phyloP scores from a whole-genome alignment of 2,797 vertebrate species.

The Pangasius mekongensis region DNA sequence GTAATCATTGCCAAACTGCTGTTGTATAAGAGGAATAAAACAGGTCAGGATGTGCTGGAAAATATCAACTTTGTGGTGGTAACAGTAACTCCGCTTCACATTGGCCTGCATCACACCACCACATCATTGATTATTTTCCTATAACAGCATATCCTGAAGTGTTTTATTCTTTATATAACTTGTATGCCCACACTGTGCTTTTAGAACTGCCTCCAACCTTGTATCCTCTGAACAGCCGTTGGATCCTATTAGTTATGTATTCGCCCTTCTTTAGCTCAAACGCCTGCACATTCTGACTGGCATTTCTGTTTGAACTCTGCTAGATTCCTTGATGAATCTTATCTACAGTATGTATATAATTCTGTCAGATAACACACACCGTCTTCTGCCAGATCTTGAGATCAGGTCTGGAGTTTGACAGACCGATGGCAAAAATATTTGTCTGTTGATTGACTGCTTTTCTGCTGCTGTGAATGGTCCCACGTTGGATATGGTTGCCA shows the following conservation, averaged over 20 bases:
- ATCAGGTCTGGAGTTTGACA: neutral
- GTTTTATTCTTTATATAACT: conserved; percentile 26
- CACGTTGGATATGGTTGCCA: neutral
- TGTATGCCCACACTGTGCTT: conserved; percentile 7
- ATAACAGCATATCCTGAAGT: neutral
- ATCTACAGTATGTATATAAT: neutral
- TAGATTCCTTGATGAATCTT: too few relatives aligned
- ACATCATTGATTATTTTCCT: conserved; percentile 6
- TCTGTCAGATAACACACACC: neutral
- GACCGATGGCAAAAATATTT: neutral
- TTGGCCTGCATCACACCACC: neutral
- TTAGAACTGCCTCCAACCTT: conserved; percentile 3
- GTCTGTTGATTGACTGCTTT: neutral
- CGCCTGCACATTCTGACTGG: conserved; percentile 16
- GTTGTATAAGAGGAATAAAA: neutral
- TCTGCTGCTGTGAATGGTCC: neutral
- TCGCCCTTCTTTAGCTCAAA: neutral
- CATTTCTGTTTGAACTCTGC: conserved; percentile 21
- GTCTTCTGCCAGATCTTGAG: neutral
- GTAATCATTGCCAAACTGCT: neutral
- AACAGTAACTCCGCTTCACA: neutral
- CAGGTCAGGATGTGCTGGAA: neutral
- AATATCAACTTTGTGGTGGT: neutral
- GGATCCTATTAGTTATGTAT: conserved; percentile 11
- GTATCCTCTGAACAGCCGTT: neutral